Percentiles rank a stretch among this genome's conserved stretches.
Conservation (phyloP, 2,113 vertebrate species). For the Eidolon helvum region DNA sequence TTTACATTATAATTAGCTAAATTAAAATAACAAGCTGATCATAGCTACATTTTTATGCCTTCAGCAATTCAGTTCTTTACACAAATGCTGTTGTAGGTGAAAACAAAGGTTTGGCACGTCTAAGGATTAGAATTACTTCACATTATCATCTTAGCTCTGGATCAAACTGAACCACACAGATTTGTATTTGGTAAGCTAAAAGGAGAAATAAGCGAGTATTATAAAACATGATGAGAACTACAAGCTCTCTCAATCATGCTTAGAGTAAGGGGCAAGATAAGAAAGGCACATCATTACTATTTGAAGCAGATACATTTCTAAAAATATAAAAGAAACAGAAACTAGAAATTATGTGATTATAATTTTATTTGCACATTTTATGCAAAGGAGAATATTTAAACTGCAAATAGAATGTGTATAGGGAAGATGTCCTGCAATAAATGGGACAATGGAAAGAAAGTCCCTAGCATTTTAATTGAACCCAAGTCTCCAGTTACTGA, state of each 20-base stretch:
- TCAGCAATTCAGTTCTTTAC: background rate
- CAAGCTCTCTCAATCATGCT: background rate
- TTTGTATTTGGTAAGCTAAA: background rate
- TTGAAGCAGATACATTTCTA: background rate
- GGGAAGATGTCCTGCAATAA: background rate
- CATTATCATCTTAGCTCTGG: background rate
- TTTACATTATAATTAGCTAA: slow-evolving; percentile 42
- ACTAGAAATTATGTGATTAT: background rate
- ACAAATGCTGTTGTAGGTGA: background rate
- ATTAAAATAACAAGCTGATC: slow-evolving; percentile 35
- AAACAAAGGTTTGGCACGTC: background rate
- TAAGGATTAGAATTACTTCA: background rate
- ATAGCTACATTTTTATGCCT: background rate
- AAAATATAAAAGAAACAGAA: background rate
- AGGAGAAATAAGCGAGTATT: background rate
- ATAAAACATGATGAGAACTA: background rate
- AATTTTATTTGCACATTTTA: background rate
- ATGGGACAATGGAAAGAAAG: background rate
- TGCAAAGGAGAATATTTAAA: background rate
- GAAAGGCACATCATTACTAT: background rate
- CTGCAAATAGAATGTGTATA: background rate
- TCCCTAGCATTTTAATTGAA: background rate
- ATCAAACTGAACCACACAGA: background rate
- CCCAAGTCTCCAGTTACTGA: background rate
- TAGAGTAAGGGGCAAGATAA: background rate